These are phyloP conservation scores for Dicerorhinus sumatrensis DNA, from an alignment of 2,113 vertebrate species.

Conservation along the genomic window DNA sequence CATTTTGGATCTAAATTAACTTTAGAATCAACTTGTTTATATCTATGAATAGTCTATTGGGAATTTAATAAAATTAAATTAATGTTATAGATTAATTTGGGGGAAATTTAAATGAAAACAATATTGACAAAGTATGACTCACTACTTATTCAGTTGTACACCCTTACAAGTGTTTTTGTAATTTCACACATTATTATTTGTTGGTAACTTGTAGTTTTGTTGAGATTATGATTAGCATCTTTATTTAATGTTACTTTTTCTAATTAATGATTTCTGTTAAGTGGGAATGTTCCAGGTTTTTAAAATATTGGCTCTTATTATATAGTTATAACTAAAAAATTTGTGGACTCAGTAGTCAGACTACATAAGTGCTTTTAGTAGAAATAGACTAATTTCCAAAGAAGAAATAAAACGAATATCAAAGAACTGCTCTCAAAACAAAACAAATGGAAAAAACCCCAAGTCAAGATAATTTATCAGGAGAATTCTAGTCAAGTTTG, in stretches of 20 bases:
- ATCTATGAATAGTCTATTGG: background rate
- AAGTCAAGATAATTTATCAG: background rate
- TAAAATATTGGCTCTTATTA: background rate
- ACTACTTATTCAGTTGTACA: background rate
- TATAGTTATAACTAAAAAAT: background rate
- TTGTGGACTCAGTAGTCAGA: background rate
- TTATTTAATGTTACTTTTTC: background rate
- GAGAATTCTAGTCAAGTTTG: background rate
- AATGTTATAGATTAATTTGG: background rate
- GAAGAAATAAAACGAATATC: background rate
- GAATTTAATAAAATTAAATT: background rate
- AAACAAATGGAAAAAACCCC: background rate
- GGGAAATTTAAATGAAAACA: background rate
- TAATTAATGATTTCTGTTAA: background rate
- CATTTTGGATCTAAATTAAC: background rate
- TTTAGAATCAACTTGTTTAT: background rate
- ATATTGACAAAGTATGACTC: background rate
- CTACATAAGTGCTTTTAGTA: background rate
- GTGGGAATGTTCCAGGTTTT: background rate
- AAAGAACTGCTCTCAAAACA: background rate
- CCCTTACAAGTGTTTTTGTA: background rate
- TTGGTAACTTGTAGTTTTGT: background rate
- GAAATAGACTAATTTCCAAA: background rate
- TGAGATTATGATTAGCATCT: background rate
- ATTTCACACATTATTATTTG: background rate